A percentile compares a stretch with the other conserved stretches of the same genome.
phyloP scores from a whole-genome alignment of 2,797 vertebrate genomes.

The Oreochromis grahami region DNA sequence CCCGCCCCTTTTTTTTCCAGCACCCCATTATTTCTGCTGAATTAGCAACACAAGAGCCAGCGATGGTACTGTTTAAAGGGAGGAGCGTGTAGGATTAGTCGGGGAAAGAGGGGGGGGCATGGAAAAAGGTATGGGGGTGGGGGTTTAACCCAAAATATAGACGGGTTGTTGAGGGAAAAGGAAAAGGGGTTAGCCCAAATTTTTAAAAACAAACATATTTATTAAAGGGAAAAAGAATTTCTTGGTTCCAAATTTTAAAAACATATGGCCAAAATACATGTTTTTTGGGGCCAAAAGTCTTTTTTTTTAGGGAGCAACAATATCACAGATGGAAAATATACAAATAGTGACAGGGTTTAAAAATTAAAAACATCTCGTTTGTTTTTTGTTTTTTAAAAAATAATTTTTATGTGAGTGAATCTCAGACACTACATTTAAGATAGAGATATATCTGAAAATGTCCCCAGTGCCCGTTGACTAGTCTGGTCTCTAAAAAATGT shows the following conservation, averaged over 20 bases:
- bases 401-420: neutral
- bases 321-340: neutral
- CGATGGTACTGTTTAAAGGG: slow-evolving; percentile 87
- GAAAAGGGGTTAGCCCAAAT: too few relatives aligned
- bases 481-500: neutral
- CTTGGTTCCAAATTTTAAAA: too few relatives aligned
- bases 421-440: fast-evolving
- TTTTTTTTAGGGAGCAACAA: neutral
- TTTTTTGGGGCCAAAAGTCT: too few relatives aligned
- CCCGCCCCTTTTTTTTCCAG: slow-evolving; percentile 84
- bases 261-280: too few relatives aligned
- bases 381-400: neutral
- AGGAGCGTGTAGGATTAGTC: slow-evolving; percentile 81
- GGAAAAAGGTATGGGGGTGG: too few relatives aligned
- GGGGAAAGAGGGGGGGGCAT: neutral
- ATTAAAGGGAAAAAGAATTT: neutral
- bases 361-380: neutral
- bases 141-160: too few relatives aligned
- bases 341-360: neutral
- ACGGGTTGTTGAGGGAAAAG: neutral
- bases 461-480: too few relatives aligned
- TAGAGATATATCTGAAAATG: neutral
- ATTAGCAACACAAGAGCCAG: slow-evolving; percentile 86
- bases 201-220: too few relatives aligned
- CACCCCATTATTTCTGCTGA: slow-evolving; percentile 92